Evolutionary conservation across 2,113 vertebrate genomes (phyloP).

Genomic region (Sebastes schlegelii): DNA sequence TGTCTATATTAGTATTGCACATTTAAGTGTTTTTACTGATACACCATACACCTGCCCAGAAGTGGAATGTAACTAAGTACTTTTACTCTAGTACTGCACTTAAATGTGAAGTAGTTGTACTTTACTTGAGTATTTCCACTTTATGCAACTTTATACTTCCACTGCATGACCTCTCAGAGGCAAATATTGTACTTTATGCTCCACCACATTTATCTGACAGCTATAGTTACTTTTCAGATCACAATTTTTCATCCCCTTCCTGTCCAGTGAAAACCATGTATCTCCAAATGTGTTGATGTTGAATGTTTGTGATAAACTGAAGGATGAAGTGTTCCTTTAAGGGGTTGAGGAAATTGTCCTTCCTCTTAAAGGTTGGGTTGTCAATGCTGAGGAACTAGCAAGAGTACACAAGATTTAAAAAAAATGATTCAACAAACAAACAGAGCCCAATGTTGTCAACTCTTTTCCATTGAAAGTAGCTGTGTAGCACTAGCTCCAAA

Average conservation of each 20-base stretch:
- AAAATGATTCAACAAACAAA: too few relatives aligned
- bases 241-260: not conserved
- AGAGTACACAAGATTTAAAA: too few relatives aligned
- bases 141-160: not conserved
- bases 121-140: not conserved
- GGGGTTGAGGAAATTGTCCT: too few relatives aligned
- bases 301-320: too few relatives aligned
- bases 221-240: not conserved
- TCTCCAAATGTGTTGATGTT: too few relatives aligned
- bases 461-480: too few relatives aligned
- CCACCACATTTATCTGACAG: not conserved
- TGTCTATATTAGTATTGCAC: not conserved
- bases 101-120: not conserved
- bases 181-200: not conserved
- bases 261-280: not conserved
- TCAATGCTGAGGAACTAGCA: too few relatives aligned
- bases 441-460: too few relatives aligned
- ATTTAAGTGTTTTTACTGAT: not conserved
- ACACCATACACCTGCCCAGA: not conserved
- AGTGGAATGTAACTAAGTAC: not conserved
- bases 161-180: not conserved
- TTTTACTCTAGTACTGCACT: not conserved
- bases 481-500: too few relatives aligned
- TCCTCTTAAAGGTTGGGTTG: too few relatives aligned
- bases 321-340: too few relatives aligned